Base-by-base conservation (phyloP, 2,888 invertebrate species). In the Macrophya annulata region DNA sequence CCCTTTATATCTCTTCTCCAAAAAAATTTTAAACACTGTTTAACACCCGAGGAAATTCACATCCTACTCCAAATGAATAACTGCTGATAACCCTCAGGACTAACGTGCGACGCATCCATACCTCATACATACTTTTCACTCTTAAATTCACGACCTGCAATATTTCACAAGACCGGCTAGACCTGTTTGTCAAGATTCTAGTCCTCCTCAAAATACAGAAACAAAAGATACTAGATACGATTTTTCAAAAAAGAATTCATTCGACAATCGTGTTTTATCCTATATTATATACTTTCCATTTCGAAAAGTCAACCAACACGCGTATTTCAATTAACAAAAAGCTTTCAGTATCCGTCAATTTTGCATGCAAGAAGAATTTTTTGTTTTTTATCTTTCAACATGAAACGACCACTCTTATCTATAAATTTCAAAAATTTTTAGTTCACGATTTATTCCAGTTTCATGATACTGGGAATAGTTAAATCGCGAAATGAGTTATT, bases 121-220 rank as follows among this genome's bases (percentile, higher is more conserved):
- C 62, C 6, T 81, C 81, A 43, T 62, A 25, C 40, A 62, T 62
- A 62, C 81, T 43, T 81, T 81, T 62, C 17, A 77, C 51, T n/a
- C 55, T 25, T 31, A 48, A 77, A 31, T 55, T 77, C 55, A 43
- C 62, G 12, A 62, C 62, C n/a, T 25, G 59, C 21, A 81, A 51
- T 55, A 31, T 77, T n/a, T 55, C 37, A 55, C 55, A 51, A 55
- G 17, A 55, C 55, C 31, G 4, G 62, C 62, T 62, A 62, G 55
- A 37, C n/a, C 9, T 6, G 4, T 45, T 25, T 55, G 15, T 77
- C n/a, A 37, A 45, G 25, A 10, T n/a, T 12, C 10, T 21, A 74
- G 17, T 15, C 45, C 25, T 10, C 21, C 21, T 4, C 1, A 4
- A 74, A 48, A 74, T 45, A 45, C 45, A 4, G 45, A 45, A 74